Base-by-base conservation (phyloP, 2,113 vertebrate genomes). In the Laticauda laticaudata region DNA sequence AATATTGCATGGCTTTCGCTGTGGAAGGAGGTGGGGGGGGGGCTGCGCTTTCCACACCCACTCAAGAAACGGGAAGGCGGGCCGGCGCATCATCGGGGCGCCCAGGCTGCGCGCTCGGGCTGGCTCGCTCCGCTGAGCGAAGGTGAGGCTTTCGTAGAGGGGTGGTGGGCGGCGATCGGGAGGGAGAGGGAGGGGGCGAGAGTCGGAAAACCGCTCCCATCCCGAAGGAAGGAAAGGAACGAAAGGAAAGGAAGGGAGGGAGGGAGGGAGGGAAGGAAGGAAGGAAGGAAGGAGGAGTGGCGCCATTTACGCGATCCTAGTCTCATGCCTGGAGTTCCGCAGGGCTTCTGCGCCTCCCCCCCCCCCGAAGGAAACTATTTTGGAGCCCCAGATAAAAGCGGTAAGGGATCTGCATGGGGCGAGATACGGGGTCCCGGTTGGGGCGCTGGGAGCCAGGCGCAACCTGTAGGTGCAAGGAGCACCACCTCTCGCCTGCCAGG, bases 21-120 rank as follows among this genome's bases (percentile, higher is more conserved):
- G 56, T 39, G 29, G 3, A 39, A 51, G 48, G 48, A 45, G 45
- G 45, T 5, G 5, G 48, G 1, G 48, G 1, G 86, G 21, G 57
- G 8, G 57, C 59, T 29, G 5, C 24, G 81, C 21, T 34, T 56
- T 8, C 3, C 61, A 23, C 51, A 5, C 57, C 9, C n/a, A 86
- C 89, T 57, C 54, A 10, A 9, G 81, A 4, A 9, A 64, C 4
- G n/a, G 85, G 29, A 23, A 11, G 91, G 89, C 95, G 98, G 98
- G 98, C 98, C 97, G 97, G 98, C 98, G 98, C 97, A 96, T 97
- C 94, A 95, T 94, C 54, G 26, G 91, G 24, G 48, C 55, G 94
- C 94, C 93, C 95, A 97, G 98, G 95, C 97, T 93, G 95, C 97
- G 98, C 98, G 98, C 98, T 93, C 45, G 75, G 95, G 94, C 94